A percentile compares a stretch with the other conserved stretches of the same genome.
phyloP scores from a whole-genome alignment of 1,140 invertebrate species.

The Charaxes varanes region DNA sequence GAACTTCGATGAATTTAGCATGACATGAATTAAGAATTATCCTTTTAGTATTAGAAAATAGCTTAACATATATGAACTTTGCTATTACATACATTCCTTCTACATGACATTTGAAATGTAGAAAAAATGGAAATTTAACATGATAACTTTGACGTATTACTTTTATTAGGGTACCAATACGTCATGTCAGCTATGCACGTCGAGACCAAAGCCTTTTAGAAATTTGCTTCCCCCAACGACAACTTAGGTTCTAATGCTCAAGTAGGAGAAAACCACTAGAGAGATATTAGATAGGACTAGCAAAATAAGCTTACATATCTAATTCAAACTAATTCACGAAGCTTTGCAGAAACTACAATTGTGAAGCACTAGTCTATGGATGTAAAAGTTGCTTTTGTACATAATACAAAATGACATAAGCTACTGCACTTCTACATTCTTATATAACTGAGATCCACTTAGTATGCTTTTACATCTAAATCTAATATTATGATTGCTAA shows the following conservation, averaged over 20 bases:
- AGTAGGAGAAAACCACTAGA: slow-evolving; percentile 36
- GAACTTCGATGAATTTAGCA: no score
- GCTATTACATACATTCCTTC: no score
- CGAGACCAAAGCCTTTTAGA: no score
- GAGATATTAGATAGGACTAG: slow-evolving; percentile 32
- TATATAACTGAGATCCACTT: slow-evolving; percentile 2
- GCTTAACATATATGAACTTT: no score
- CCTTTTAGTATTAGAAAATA: no score
- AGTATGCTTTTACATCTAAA: slow-evolving; percentile 1
- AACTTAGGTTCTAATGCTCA: slow-evolving; percentile 58
- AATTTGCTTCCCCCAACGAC: slow-evolving; percentile 37
- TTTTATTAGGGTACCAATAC: neutral
- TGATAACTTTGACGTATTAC: no score
- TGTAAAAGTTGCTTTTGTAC: neutral
- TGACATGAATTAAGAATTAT: no score
- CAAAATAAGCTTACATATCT: slow-evolving; percentile 43
- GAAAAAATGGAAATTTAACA: no score
- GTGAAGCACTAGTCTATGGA: slow-evolving; percentile 23
- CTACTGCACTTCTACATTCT: slow-evolving; percentile 8
- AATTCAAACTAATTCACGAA: slow-evolving; percentile 47
- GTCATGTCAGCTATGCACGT: slow-evolving; percentile 7
- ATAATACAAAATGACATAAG: neutral
- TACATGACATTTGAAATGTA: no score
- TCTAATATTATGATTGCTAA: slow-evolving; percentile 5
- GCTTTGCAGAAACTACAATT: slow-evolving; percentile 39